Conservation (phyloP, 1,140 invertebrate genomes). For the Oncopodura yosiiana region DNA sequence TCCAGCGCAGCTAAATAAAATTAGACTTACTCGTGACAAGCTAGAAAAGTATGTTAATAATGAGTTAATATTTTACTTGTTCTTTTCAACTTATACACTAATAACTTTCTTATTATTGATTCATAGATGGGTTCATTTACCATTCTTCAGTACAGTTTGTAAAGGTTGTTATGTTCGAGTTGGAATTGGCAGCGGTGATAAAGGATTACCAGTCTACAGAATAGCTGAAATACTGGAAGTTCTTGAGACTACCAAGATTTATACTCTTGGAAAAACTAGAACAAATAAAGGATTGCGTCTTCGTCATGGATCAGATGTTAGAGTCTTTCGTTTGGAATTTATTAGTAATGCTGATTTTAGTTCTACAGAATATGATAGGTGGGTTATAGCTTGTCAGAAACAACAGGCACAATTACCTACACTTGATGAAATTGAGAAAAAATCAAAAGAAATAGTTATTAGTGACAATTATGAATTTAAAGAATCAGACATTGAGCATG, state of each 20-base stretch:
- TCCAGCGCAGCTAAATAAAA: constrained; percentile 74
- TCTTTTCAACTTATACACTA: neutral
- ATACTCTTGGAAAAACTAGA: constrained; percentile 75
- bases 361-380: constrained; percentile 85
- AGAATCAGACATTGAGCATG: constrained; percentile 64
- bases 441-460: constrained; percentile 78
- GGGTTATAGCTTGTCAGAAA: constrained; percentile 71
- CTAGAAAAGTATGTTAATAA: constrained; percentile 58
- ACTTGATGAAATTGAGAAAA: constrained; percentile 70
- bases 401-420: constrained; percentile 71
- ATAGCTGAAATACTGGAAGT: constrained; percentile 88
- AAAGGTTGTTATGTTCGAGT: constrained; percentile 91
- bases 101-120: constrained; percentile 22
- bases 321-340: constrained; percentile 90
- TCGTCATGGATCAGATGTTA: constrained; percentile 77
- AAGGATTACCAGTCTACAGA: constrained; percentile 78
- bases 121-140: constrained; percentile 78
- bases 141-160: constrained; percentile 84
- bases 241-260: constrained; percentile 90
- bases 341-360: constrained; percentile 96
- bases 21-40: constrained; percentile 82
- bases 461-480: constrained; percentile 83
- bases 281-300: constrained; percentile 78
- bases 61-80: constrained; percentile 19
- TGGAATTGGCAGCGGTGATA: constrained; percentile 81